A percentile compares a stretch with the other conserved stretches of the same genome.
These are phyloP conservation scores for Formica exsecta DNA, from an alignment of 1,140 invertebrate genomes.

Conservation along the genomic window DNA sequence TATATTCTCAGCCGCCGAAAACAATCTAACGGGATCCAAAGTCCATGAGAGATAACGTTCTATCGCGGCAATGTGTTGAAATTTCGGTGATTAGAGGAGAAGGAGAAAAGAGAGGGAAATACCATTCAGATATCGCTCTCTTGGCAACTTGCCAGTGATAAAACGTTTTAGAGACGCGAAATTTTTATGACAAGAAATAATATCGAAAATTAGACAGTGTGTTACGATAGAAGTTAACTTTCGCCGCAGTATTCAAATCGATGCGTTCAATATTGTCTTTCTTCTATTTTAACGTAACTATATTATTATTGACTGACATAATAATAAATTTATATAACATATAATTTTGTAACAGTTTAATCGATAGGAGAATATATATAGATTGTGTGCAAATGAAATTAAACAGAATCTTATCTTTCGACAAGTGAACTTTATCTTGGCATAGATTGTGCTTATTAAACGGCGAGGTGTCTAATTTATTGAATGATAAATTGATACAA, in stretches of 20 bases:
- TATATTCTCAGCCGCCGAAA: not conserved
- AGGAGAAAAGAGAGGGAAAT: not conserved
- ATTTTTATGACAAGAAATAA: constrained; percentile 5
- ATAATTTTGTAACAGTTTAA: not conserved
- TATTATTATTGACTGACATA: not conserved
- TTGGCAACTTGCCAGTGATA: not conserved
- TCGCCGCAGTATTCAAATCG: not conserved
- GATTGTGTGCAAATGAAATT: not conserved
- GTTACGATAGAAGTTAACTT: not conserved
- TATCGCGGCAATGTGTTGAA: constrained; percentile 39
- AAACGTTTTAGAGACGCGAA: not conserved
- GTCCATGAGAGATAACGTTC: constrained; percentile 44
- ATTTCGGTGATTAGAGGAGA: constrained; percentile 17
- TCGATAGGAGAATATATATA: not conserved
- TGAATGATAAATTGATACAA: not conserved
- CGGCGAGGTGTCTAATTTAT: not conserved
- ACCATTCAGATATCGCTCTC: not conserved
- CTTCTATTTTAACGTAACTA: not conserved
- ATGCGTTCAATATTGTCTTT: not conserved
- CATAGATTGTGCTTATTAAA: not conserved
- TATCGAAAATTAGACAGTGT: not conserved
- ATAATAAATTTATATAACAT: not conserved
- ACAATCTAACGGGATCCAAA: not conserved
- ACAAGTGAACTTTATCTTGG: not conserved
- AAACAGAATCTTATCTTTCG: not conserved